Evolutionary conservation across 2,797 vertebrate genomes (phyloP).

Genomic region (Intellagama lesueurii): DNA sequence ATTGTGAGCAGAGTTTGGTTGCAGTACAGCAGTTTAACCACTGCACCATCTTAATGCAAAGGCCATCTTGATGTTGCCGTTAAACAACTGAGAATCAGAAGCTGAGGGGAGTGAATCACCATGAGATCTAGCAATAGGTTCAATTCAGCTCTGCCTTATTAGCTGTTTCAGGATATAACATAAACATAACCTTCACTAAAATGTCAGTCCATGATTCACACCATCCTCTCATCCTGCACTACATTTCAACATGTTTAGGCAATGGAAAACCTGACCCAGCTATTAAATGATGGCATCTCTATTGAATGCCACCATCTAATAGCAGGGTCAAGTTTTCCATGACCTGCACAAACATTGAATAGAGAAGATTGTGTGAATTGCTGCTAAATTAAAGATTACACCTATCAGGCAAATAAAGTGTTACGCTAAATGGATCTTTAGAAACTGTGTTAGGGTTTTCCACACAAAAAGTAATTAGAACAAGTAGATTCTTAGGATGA

Average conservation of each 20-base stretch:
- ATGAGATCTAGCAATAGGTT: no score
- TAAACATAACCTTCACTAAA: accelerated
- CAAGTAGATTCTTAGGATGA: not conserved
- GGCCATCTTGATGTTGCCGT: not conserved
- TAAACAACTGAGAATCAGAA: not conserved
- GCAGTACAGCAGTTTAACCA: no score
- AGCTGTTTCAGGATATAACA: not conserved
- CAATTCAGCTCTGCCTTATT: not conserved
- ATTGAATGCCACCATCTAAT: no score
- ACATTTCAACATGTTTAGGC: not conserved
- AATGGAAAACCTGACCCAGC: no score
- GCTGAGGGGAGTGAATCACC: no score
- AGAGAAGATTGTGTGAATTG: not conserved
- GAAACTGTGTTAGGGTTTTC: not conserved
- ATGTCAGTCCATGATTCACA: not conserved
- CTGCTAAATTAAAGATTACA: not conserved
- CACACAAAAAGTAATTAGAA: not conserved
- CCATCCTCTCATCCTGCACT: not conserved
- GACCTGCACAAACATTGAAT: not conserved
- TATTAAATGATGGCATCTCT: not conserved
- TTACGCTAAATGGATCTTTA: not conserved
- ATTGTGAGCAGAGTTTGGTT: no score
- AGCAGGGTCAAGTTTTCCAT: no score
- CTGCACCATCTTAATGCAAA: not conserved
- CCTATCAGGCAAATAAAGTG: not conserved